Evolutionary conservation across 1,140 invertebrate species (phyloP), one percentile per base, ranked within the genome.

Genomic region (Scylla paramamosain): DNA sequence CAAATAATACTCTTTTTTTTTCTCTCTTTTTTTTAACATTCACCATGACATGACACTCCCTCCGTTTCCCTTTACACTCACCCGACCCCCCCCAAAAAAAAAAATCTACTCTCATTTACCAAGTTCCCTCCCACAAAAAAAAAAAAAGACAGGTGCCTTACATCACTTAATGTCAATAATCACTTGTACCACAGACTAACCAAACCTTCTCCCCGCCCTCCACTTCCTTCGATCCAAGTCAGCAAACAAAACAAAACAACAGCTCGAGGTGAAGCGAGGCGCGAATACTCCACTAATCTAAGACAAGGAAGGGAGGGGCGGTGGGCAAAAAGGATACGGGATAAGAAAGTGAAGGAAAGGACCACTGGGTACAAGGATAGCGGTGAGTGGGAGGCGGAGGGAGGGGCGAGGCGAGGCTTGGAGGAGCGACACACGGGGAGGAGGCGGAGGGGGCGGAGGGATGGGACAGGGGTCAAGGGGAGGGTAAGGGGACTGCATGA

Each of bases 401-500:
- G 52, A 59, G 52, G 52, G 52, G 52, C 52, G 52, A 3, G 52
- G 52, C 52, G 16, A 59, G 52, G 52, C 52, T 12, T 59, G n/a
- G n/a, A n/a, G 67, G 25, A 77, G 67, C 12, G 67, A 77, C 4
- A n/a, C 20, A 77, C 1, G 67, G n/a, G 67, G 67, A 20, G 10
- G 20, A 29, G 28, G 31, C 1, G 28, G 86, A 46, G 10, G 31
- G 86, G 32, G n/a, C 1, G 29, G 14, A 8, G 16, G 86, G 86
- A 4, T 16, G 45, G 45, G 86, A 7, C 16, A 52, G 89, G 28
- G 89, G 45, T 14, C 8, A 52, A 29, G 89, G 89, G 89, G 46
- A 29, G 45, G 89, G 32, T 91, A 48, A 88, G 86, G 52, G 46
- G 90, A 82, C 67, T 83, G 67, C 59, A 92, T 82, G 91, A 92